Base-by-base conservation (phyloP, 2,113 vertebrate species). In the Hydropotes inermis region DNA sequence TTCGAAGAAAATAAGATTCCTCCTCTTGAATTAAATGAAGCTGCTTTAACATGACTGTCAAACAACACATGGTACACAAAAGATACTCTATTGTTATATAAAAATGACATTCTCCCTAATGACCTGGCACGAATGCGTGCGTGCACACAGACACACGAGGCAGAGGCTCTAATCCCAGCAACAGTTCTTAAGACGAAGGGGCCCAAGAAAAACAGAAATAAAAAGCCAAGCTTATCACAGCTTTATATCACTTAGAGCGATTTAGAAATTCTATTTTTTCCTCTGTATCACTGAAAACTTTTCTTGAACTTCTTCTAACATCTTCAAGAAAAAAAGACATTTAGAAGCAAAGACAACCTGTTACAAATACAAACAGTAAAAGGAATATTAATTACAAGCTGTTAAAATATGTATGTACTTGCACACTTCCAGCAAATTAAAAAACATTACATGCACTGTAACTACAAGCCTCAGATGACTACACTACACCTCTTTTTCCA, bases 271-370 rank as follows among this genome's bases (percentile, higher is more conserved):
- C 36, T 23, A 17, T 50, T 60, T 89, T 88, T 76, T 64, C 39
- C 61, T 97, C 58, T 87, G 5, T 47, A 67, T 70, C 60, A 97
- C 21, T 87, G 36, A 94, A 87, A 81, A 7, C 85, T 54, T 54
- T 86, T 87, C n/a, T 86, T 9, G 81, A 85, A 50, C 67, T 74
- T 70, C n/a, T 70, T 74, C 67, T 74, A 91, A 78, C 11, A 89
- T n/a, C 50, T 92, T 95, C 47, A 86, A 94, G 50, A 95, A 91
- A 70, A 83, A 13, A 97, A 76, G 28, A 91, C 47, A 92, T 67
- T 87, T 87, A 91, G 96, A 95, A 95, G 88, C 78, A 97, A 93
- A 94, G 60, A 90, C 7, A 92, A 47, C 36, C 23, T 87, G 19
- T 93, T 55, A 89, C 33, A 92, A 87, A 91, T 70, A 78, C 28